Percentiles rank a stretch among this genome's conserved stretches.
phyloP scores from a whole-genome alignment of 2,113 vertebrate species.

The Caranx melampygus region DNA sequence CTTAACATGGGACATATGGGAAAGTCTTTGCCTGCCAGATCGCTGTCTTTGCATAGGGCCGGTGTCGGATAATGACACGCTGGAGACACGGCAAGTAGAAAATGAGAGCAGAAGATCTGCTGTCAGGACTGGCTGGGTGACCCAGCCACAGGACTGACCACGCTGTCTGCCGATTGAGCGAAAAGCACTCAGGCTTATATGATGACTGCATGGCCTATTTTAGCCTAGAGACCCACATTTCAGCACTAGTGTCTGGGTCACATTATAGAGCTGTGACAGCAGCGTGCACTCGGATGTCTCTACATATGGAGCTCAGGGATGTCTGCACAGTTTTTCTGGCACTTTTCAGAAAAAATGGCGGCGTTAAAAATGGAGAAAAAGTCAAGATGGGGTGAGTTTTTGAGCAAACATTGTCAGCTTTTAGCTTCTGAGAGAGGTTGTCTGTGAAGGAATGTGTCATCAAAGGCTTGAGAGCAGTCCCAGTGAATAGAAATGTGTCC shows the following conservation, averaged over 20 bases:
- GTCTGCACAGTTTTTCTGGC: constrained; percentile 50
- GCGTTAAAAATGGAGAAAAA: constrained; percentile 37
- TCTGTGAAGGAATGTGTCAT: constrained; percentile 49
- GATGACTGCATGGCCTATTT: constrained; percentile 75
- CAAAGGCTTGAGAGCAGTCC: background rate
- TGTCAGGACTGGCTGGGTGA: constrained; percentile 39
- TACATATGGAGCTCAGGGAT: constrained; percentile 66
- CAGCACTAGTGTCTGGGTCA: constrained; percentile 47
- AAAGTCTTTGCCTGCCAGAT: constrained; percentile 64
- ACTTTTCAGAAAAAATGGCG: constrained; percentile 39
- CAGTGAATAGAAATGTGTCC: background rate
- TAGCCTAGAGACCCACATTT: constrained; percentile 66
- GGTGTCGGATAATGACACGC: constrained; percentile 66
- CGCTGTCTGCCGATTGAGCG: constrained; percentile 49
- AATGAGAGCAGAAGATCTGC: constrained; percentile 52
- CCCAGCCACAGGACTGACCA: constrained; percentile 36
- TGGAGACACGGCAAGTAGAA: constrained; percentile 44
- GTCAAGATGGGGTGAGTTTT: constrained; percentile 70
- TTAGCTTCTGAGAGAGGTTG: constrained; percentile 10
- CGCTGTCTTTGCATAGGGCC: constrained; percentile 44
- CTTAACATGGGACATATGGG: constrained; percentile 74
- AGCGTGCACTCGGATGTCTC: background rate
- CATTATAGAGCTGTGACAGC: constrained; percentile 2
- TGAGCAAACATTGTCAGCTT: background rate
- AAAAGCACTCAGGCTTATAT: constrained; percentile 71